Conservation (phyloP, 1,140 invertebrate genomes). For the Lasioglossum baleicum region DNA sequence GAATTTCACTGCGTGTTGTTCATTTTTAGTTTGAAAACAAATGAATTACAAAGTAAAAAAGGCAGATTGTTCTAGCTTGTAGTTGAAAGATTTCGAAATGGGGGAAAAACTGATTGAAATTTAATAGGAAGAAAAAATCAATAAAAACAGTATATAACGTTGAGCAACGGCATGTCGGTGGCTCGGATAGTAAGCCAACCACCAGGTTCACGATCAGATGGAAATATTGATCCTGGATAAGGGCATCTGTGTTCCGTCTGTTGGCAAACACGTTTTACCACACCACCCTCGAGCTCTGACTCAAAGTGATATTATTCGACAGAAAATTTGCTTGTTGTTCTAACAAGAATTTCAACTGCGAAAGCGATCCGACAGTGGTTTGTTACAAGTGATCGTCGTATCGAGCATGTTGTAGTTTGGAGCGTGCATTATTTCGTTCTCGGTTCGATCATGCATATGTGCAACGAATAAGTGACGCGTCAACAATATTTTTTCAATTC, state of each 20-base stretch:
- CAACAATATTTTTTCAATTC: slow-evolving; percentile 19
- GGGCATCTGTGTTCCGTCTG: slow-evolving; percentile 56
- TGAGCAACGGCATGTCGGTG: slow-evolving; percentile 59
- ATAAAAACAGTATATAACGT: slow-evolving; percentile 63
- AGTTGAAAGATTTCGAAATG: neutral
- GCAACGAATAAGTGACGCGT: slow-evolving; percentile 17
- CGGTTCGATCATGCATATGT: neutral
- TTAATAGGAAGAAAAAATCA: slow-evolving; percentile 50
- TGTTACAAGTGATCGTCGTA: neutral
- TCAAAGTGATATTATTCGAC: neutral
- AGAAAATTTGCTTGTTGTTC: neutral
- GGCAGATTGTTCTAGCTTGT: neutral
- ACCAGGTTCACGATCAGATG: slow-evolving; percentile 69
- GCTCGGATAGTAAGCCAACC: slow-evolving; percentile 70
- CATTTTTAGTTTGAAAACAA: neutral
- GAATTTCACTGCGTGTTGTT: neutral
- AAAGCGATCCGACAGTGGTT: neutral
- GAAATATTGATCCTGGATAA: slow-evolving; percentile 76
- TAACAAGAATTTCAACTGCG: neutral
- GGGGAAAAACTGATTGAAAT: slow-evolving; percentile 11
- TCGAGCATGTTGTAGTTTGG: neutral
- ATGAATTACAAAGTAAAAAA: neutral
- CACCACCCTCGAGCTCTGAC: neutral
- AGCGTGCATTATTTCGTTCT: neutral
- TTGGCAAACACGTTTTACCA: slow-evolving; percentile 65